Conservation (phyloP, 2,113 vertebrate species). For the Neoarius graeffei region DNA sequence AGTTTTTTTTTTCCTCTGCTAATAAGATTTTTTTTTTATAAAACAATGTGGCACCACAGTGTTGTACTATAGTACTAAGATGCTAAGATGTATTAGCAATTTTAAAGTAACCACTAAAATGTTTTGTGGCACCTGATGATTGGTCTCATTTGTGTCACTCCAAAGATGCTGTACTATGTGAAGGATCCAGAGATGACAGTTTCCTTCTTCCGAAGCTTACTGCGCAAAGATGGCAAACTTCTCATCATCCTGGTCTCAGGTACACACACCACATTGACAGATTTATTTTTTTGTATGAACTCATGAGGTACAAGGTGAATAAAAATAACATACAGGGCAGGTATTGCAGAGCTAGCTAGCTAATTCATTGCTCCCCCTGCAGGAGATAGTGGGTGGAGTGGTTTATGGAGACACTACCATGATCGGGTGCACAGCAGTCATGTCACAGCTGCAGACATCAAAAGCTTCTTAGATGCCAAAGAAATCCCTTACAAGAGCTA, state of each 20-base stretch:
- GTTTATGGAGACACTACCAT: slow-evolving; percentile 76
- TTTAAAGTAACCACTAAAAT: no score
- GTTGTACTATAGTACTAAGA: no score
- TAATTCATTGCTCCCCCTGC: not conserved
- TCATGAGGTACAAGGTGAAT: not conserved
- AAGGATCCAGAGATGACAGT: slow-evolving; percentile 79
- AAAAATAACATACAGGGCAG: not conserved
- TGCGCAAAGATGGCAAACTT: slow-evolving; percentile 80
- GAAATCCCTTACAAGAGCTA: no score
- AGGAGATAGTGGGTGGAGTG: slow-evolving; percentile 82
- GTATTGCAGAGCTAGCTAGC: not conserved
- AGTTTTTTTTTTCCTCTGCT: no score
- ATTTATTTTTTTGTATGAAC: not conserved
- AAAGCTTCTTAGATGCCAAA: slow-evolving; percentile 69
- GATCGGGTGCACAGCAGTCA: slow-evolving; percentile 68
- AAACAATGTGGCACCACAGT: no score
- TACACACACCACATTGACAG: slow-evolving; percentile 58
- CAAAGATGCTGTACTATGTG: slow-evolving; percentile 87
- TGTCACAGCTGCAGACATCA: slow-evolving; percentile 75
- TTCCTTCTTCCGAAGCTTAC: slow-evolving; percentile 81
- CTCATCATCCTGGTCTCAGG: slow-evolving; percentile 86
- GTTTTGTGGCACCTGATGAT: no score
- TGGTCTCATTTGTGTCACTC: not conserved
- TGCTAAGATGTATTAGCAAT: no score
- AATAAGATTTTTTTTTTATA: no score